phyloP scores from a whole-genome alignment of 2,888 invertebrate genomes.

The Folsomia manolachei region DNA sequence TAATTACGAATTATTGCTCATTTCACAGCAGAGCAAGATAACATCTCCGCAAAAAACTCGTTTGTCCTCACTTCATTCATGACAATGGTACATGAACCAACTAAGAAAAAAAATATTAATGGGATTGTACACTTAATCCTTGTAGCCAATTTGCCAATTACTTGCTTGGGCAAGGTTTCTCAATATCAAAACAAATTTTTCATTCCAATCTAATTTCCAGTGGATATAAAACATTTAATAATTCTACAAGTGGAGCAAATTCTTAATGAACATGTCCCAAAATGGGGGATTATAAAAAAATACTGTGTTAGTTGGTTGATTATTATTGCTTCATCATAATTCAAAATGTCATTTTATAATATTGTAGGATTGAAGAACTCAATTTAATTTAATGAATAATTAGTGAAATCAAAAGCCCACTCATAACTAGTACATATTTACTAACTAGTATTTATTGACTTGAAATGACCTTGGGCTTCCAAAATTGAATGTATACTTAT shows the following conservation, averaged over 20 bases:
- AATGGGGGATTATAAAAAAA: not conserved
- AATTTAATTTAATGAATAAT: not conserved
- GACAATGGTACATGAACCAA: too few species aligned
- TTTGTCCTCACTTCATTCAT: too few species aligned
- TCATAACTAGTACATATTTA: not conserved
- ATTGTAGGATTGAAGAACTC: not conserved
- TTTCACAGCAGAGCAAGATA: too few species aligned
- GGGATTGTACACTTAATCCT: too few species aligned
- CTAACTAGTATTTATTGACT: too few species aligned
- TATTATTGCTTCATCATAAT: not conserved
- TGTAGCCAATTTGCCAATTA: too few species aligned
- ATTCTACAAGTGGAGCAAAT: not conserved
- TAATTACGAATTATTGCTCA: not conserved
- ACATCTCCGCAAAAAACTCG: too few species aligned
- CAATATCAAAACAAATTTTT: not conserved
- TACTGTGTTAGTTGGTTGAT: too few species aligned
- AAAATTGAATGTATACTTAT: not conserved
- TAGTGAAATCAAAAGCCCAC: not conserved
- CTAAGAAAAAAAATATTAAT: too few species aligned
- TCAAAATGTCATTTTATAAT: not conserved
- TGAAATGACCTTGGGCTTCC: not conserved
- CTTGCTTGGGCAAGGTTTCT: not conserved
- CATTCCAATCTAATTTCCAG: not conserved
- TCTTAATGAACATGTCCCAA: not conserved
- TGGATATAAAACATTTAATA: not conserved